These are phyloP conservation scores for Lethenteron camtschaticum DNA, from an alignment of 2,113 vertebrate species.

Conservation along the genomic window DNA sequence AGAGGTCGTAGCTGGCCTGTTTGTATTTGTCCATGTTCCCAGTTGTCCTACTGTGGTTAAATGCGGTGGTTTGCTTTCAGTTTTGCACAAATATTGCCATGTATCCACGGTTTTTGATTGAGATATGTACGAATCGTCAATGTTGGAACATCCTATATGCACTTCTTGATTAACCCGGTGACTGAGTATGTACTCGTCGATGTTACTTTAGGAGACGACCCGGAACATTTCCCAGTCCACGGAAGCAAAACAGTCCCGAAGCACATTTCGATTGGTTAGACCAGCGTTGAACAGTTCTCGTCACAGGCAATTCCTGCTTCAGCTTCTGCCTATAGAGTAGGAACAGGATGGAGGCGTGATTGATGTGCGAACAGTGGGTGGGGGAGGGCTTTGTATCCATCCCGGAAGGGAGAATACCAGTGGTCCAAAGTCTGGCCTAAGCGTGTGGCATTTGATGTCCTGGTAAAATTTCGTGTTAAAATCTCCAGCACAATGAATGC, in stretches of 20 bases:
- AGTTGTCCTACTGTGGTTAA: neutral
- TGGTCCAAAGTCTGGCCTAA: neutral
- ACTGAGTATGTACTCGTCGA: neutral
- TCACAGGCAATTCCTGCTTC: neutral
- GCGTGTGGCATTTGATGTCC: neutral
- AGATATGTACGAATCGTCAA: neutral
- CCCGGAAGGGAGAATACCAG: neutral
- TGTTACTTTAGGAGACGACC: neutral
- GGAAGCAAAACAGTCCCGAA: neutral
- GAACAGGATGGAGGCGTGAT: conserved; percentile 1
- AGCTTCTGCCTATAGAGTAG: neutral
- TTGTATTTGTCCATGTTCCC: neutral
- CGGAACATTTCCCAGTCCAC: neutral
- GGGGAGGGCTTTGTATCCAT: neutral
- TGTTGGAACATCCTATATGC: neutral
- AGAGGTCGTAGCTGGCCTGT: neutral
- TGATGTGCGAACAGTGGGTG: neutral
- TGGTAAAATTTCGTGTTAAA: neutral
- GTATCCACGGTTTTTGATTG: neutral
- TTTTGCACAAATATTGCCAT: neutral
- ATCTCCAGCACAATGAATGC: neutral
- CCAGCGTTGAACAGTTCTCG: conserved; percentile 2
- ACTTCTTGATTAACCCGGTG: neutral
- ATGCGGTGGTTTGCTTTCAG: neutral
- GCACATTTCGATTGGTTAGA: neutral